Conservation (phyloP, 1,140 invertebrate species). For the Panulirus ornatus region DNA sequence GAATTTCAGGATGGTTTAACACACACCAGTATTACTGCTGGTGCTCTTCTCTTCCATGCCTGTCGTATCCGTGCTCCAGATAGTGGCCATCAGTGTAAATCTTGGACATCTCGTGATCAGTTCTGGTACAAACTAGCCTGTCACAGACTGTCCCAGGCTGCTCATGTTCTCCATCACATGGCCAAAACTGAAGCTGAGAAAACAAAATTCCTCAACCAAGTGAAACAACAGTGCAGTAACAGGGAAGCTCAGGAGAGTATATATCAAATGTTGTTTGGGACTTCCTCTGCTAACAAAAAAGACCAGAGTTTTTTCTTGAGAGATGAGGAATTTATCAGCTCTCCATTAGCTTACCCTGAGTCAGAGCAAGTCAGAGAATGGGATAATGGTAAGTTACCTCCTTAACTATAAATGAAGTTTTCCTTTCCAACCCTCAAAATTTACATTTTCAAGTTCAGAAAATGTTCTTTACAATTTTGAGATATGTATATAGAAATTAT, state of each 20-base stretch:
- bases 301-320: constrained; percentile 69
- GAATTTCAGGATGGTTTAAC: constrained; percentile 45
- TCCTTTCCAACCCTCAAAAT: no score
- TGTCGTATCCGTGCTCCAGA: constrained; percentile 46
- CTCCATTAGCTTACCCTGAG: constrained; percentile 54
- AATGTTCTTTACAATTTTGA: no score
- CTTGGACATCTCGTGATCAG: constrained; percentile 34
- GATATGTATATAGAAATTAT: no score
- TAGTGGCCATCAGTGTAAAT: constrained; percentile 17
- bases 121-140: constrained; percentile 57
- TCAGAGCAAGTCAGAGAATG: constrained; percentile 37
- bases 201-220: constrained; percentile 51
- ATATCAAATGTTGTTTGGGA: constrained; percentile 63
- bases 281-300: constrained; percentile 35
- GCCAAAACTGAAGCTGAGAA: constrained; percentile 44
- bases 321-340: constrained; percentile 62
- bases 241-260: constrained; percentile 64
- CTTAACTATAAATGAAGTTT: no score
- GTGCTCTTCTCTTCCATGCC: constrained; percentile 61
- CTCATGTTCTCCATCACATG: constrained; percentile 64
- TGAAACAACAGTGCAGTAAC: constrained; percentile 66
- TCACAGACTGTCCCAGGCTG: constrained; percentile 72
- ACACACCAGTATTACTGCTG: constrained; percentile 45
- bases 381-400: constrained; percentile 61
- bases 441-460: no score